Base-by-base conservation (phyloP, 2,888 invertebrate genomes). In the Hemithea aestivaria region DNA sequence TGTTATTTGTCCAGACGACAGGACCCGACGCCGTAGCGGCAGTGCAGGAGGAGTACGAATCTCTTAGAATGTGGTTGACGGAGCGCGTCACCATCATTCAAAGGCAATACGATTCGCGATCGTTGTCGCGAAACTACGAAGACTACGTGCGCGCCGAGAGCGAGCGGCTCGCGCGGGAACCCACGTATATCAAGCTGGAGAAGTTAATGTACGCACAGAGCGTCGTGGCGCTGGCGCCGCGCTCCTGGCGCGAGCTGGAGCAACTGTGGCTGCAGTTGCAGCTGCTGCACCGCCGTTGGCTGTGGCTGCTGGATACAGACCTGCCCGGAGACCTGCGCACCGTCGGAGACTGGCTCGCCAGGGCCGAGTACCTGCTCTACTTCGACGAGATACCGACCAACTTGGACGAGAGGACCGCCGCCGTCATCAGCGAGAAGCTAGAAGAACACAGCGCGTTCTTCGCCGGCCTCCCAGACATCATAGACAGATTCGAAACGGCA, bases 381-480 rank as follows among this genome's bases (percentile, higher is more conserved):
- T 93, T 93, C 52, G 94, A 96, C 65, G 94, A 96, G 70, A 92
- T 96, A 62, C 94, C 96, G 4, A 90, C 91, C 25, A 90, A 89
- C 34, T 93, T 96, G 90, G 96, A 96, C 64, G 96, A 96, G 79
- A 94, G 94, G 74, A 95, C 96, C 23, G 96, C 96, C 11, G 91
- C 93, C 10, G 91, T 96, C 38, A 95, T 96, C 48, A 96, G 96
- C 62, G 91, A 92, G 62, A 96, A 96, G 78, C 80, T 96, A 45
- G 95, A 96, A 68, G 96, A 96, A 67, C 97, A 97, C 66, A 95
- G 94, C 74, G 89, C 91, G 46, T 97, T 96, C 88, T 98, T 98
- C 78, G 91, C 93, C 40, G 94, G 96, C 55, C 82, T 96, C 49
- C 94, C 96, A 7, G 89, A 90, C 24, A 91, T 96, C 48, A 87